Base-by-base conservation (phyloP, 2,797 vertebrate genomes). In the Lycodopsis pacificus region DNA sequence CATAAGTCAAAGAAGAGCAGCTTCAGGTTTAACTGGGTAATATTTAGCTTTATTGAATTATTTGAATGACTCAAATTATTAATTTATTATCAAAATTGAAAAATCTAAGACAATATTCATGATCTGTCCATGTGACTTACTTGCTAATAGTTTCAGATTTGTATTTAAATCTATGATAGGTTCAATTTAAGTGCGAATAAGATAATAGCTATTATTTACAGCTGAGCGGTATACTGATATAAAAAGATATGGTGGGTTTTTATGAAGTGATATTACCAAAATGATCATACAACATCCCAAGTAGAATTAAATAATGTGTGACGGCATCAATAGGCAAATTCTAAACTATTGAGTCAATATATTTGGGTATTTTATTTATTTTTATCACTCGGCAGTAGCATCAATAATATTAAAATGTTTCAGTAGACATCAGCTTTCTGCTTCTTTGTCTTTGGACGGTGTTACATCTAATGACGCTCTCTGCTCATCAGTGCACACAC, bases 401-500 rank as follows among this genome's bases (percentile, higher is more conserved):
- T 44, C 19, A 48, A 25, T 65, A n/a, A 1, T 34, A n/a, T 36
- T 64, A 25, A 15, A 14, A 30, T 44, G 27, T 27, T 27, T 27
- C 27, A 27, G 27, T 27, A 27, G 27, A 27, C 27, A 27, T 27
- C 2, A 27, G 27, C 27, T 3, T 27, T 27, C 27, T 27, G 27
- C 27, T 27, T 27, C 27, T 27, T 27, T 27, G 27, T 27, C 27
- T 27, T 27, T 27, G 27, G 27, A 27, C 27, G 27, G 27, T 27
- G 27, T 27, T 27, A 3, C 27, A 27, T 27, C 27, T 27, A 27
- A 27, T 27, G 27, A 27, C 27, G 27, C 61, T 32, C 65, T 77
- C 20, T 82, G 67, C 65, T 77, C 59, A 61, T 84, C 76, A 30
- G 48, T 77, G 58, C 59, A 82, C 67, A 78, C 61, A 75, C 46